Percentiles rank a stretch among this genome's conserved stretches.
phyloP scores from a whole-genome alignment of 2,797 vertebrate species.

The Carcharodon carcharias region DNA sequence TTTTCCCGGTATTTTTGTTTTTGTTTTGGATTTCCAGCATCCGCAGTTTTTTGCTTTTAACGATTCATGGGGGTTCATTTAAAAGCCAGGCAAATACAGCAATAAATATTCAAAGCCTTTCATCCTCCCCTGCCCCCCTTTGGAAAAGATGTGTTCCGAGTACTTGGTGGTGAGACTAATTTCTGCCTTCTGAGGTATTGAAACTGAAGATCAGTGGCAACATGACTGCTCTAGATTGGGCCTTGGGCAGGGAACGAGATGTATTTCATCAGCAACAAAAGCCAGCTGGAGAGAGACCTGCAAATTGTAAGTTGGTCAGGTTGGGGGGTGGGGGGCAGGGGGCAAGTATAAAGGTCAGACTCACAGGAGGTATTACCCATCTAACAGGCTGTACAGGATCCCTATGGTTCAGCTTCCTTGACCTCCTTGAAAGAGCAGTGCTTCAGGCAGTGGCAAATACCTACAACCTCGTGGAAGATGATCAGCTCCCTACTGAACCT shows the following conservation, averaged over 20 bases:
- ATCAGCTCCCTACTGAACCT: neutral
- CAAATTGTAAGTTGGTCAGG: neutral
- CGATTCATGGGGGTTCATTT: neutral
- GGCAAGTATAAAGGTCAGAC: too few species aligned
- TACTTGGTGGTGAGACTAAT: neutral
- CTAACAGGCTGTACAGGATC: neutral
- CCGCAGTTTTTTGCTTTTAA: too few species aligned
- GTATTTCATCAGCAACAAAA: neutral
- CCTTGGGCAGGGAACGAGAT: neutral
- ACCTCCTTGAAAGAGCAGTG: neutral
- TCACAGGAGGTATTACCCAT: neutral
- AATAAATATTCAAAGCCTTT: neutral
- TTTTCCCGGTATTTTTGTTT: too few species aligned
- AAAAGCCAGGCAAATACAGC: neutral
- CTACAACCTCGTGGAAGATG: neutral
- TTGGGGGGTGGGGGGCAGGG: too few species aligned
- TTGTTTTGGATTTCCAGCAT: too few species aligned
- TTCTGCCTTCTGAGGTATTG: neutral
- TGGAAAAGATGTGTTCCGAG: neutral
- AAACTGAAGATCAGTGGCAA: neutral
- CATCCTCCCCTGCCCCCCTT: neutral
- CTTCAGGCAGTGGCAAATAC: neutral
- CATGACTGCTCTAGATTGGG: neutral
- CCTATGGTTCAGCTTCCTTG: neutral
- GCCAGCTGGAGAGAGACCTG: too few species aligned